Conservation (phyloP, 2,888 invertebrate genomes). For the Platycheirus albimanus region DNA sequence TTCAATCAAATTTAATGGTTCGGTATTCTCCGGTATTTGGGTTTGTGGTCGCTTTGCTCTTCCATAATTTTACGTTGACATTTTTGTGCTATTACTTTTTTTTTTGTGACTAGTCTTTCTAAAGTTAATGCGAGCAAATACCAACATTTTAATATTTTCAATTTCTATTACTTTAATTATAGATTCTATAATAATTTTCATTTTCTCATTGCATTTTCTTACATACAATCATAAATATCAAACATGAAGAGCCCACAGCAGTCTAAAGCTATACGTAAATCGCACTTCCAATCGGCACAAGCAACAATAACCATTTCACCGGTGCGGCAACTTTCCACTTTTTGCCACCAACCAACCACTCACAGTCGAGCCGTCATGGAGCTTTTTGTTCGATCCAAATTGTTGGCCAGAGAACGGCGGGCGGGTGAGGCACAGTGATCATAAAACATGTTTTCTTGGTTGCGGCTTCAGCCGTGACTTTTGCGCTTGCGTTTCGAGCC, state of each 20-base stretch:
- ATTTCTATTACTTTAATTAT: constrained; percentile 29
- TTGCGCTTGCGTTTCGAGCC: constrained; percentile 73
- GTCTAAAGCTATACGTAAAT: constrained; percentile 36
- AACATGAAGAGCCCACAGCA: neutral
- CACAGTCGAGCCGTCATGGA: constrained; percentile 22
- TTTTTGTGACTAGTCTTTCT: no score
- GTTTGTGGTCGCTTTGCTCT: no score
- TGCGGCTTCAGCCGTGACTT: constrained; percentile 69
- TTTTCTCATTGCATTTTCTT: constrained; percentile 49
- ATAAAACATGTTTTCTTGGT: constrained; percentile 65
- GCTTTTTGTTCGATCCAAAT: constrained; percentile 57
- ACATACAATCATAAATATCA: constrained; percentile 2
- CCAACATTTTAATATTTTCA: constrained; percentile 25
- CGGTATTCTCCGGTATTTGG: no score
- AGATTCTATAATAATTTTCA: constrained; percentile 11
- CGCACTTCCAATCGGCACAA: constrained; percentile 46
- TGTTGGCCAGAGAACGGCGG: neutral
- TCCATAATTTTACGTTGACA: no score
- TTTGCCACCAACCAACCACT: constrained; percentile 47
- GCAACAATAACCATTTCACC: constrained; percentile 64
- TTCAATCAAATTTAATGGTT: no score
- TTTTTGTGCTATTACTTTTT: no score
- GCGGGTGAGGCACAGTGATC: constrained; percentile 17
- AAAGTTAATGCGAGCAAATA: no score
- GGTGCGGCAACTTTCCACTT: constrained; percentile 71